Base-by-base conservation (phyloP, 2,797 vertebrate species). In the Cynopterus sphinx region DNA sequence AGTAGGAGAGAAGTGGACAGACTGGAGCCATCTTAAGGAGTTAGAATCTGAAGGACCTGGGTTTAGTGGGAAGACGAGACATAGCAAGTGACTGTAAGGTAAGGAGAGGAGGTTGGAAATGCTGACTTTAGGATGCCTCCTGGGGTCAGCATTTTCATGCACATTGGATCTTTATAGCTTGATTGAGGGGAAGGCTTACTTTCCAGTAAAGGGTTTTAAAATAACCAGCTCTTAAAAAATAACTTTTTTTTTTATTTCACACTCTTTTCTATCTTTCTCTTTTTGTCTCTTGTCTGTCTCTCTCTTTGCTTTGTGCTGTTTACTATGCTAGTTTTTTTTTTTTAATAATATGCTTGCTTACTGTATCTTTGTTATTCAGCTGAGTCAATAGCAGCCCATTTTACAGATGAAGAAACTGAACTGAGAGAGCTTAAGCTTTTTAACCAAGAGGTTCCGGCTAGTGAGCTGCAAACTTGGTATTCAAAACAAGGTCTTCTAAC, bases 161-260 rank as follows among this genome's bases (percentile, higher is more conserved):
- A 70, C 46, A 73, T 65, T 39, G 28, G 84, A 71, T 82, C 61
- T 88, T 89, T 82, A 91, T 2, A 81, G 10, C 41, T 16, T 61
- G 59, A 49, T 53, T 91, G 17, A 89, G 70, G 33, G n/a, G 28
- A 71, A 67, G 26, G 31, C 71, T 87, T 87, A 71, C 51, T 75
- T 74, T 75, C 43, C 75, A 71, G 15, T n/a, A 92, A 24, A 67
- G 53, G 31, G n/a, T 77, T 93, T 91, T 86, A 88, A 91, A 91
- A 71, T 82, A 86, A 83, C 41, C 1, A 89, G 67, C 3, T 16
- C 43, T 15, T 73, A 24, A 94, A 59, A 87, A 90, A 11, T 61
- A 51, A 49, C 53, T 73, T 73, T 22, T 74, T 81, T 51, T 33
- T 51, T 78, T 28, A 22, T 24, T 46, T 13, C 13, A 33, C 33